Evolutionary conservation across 2,797 vertebrate genomes (phyloP), one percentile per base, ranked within the genome.

Genomic region (Amniataba percoides): DNA sequence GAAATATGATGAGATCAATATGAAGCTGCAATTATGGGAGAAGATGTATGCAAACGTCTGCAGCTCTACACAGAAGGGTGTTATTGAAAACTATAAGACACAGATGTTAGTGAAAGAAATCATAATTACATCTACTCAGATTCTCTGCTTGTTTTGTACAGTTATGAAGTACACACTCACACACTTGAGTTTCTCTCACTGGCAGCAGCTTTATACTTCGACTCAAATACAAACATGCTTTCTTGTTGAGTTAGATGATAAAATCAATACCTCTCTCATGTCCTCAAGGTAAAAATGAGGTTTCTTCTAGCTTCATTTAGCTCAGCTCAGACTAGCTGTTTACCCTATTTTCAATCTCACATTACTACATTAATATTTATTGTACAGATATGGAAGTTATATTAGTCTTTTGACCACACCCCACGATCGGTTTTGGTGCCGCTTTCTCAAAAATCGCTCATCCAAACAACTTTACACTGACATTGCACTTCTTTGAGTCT

Each of bases 1-100:
- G 2, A 36, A 56, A 62, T 42, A 31, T 34, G 46, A 43, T 4
- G 67, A 71, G 42, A 51, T 70, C 45, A 34, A 23, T 51, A 21
- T 21, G 34, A 71, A 48, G 31, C 31, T 31, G 51, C 18, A 12
- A 59, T 18, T 42, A 39, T 1, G 49, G 12, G 45, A 36, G 3
- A 23, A 16, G 15, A 43, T 6, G 7, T n/a, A 52, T 25, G 7
- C 27, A 58, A 25, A 39, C 8, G 1, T 31, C 18, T 71, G 18
- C 11, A 31, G 77, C 39, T 58, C 21, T 23, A 9, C n/a, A 59
- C 43, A 34, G 12, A 34, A 16, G 3, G 18, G 5, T 21, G 19
- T 45, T 16, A 16, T 9, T 11, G 40, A 39, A 39, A 73, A 53
- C 56, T 10, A 9, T 11, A 46, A 11, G 48, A 5, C 21, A 56